A percentile compares a stretch with the other conserved stretches of the same genome.
phyloP scores from a whole-genome alignment of 2,888 invertebrate species.

The Diplolepis rosae region DNA sequence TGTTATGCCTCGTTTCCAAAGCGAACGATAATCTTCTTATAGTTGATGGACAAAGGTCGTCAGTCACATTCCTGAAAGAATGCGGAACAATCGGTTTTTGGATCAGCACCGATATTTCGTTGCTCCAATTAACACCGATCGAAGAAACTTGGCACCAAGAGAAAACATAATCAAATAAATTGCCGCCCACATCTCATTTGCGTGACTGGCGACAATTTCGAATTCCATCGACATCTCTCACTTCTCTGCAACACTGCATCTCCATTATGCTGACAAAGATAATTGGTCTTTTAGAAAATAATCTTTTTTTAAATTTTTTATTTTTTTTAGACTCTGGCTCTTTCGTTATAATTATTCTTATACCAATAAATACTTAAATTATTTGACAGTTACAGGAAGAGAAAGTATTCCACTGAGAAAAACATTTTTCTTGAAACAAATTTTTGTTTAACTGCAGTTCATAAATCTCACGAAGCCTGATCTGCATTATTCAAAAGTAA shows the following conservation, averaged over 20 bases:
- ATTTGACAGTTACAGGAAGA: conserved; percentile 18
- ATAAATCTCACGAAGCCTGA: too few species aligned
- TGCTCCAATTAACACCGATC: conserved; percentile 37
- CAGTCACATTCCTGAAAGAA: conserved; percentile 29
- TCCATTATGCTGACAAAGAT: conserved; percentile 18
- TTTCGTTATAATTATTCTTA: conserved; percentile 1
- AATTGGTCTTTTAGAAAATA: conserved; percentile 11
- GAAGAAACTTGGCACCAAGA: conserved; percentile 1
- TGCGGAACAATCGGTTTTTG: conserved; percentile 7
- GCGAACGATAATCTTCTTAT: neutral
- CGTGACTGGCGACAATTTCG: conserved; percentile 10
- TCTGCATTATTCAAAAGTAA: too few species aligned
- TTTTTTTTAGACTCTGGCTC: neutral
- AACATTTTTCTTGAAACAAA: neutral
- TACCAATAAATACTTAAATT: conserved; percentile 12
- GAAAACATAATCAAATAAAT: conserved; percentile 14
- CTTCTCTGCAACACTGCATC: conserved; percentile 18
- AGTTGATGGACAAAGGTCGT: conserved; percentile 20
- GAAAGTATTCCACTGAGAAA: conserved; percentile 13
- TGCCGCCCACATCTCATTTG: conserved; percentile 19
- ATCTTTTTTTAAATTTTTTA: neutral
- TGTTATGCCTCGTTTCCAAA: neutral
- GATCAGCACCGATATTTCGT: conserved; percentile 34
- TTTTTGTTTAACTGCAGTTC: neutral
- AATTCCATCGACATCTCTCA: neutral